These are phyloP conservation scores for Trypoxylus dichotomus DNA, from an alignment of 1,140 invertebrate genomes.

Conservation along the genomic window DNA sequence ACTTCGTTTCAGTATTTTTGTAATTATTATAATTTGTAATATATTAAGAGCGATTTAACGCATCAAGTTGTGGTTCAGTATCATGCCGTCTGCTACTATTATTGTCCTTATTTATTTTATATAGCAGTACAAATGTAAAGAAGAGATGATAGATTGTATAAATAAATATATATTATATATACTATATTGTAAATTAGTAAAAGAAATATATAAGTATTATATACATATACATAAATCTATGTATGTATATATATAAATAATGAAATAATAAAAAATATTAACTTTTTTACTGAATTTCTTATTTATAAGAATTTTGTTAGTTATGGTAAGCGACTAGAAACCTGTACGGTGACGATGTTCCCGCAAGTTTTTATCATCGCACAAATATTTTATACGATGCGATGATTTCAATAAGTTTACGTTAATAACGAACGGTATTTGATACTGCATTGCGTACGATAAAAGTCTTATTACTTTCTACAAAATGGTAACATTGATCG, in stretches of 20 bases:
- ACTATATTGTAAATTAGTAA: conserved; percentile 24
- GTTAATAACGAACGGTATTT: no score
- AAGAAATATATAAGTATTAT: not conserved
- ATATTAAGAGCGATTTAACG: conserved; percentile 2
- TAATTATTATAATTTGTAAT: not conserved
- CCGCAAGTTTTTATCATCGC: no score
- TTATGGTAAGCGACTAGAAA: no score
- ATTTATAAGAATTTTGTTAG: not conserved
- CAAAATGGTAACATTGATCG: no score
- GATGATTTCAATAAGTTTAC: no score
- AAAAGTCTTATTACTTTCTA: no score
- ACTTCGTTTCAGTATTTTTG: conserved; percentile 7
- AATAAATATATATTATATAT: conserved; percentile 11
- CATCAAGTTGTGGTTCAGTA: conserved; percentile 20
- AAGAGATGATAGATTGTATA: conserved; percentile 22
- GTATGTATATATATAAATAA: conserved; percentile 14
- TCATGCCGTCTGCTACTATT: not conserved
- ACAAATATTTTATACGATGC: no score
- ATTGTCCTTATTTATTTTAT: conserved; percentile 18
- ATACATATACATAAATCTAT: not conserved
- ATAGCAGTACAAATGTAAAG: conserved; percentile 29
- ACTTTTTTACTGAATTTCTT: conserved; percentile 2
- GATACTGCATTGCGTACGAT: no score
- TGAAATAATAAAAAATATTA: conserved; percentile 19
- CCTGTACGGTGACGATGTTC: no score